These are phyloP conservation scores for Callionymus lyra DNA, from an alignment of 2,113 vertebrate genomes.

Conservation along the genomic window DNA sequence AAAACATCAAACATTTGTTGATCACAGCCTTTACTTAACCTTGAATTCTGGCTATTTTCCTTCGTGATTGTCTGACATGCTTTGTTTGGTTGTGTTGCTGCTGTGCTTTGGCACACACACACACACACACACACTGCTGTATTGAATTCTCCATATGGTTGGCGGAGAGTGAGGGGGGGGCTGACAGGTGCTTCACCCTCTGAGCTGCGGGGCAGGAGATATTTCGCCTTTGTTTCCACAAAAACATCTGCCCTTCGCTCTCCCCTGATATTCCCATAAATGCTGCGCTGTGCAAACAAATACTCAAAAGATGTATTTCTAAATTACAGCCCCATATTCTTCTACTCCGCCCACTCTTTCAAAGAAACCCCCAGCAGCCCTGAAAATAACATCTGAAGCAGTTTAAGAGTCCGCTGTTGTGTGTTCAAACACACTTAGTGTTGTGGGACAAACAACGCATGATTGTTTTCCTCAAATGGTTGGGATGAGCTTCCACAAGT, in stretches of 20 bases:
- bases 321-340: too few species aligned
- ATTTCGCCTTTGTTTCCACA: conserved; percentile 45
- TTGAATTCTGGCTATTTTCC: too few species aligned
- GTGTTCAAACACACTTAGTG: conserved; percentile 35
- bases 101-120: conserved; percentile 21
- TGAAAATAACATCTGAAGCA: conserved; percentile 5
- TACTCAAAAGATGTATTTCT: too few species aligned
- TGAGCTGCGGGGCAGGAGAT: conserved; percentile 42
- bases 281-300: not conserved
- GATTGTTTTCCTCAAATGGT: conserved; percentile 37
- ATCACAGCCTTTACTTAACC: too few species aligned
- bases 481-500: conserved; percentile 30
- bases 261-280: not conserved
- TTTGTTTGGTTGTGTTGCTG: too few species aligned
- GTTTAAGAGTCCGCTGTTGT: conserved; percentile 28
- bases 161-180: conserved; percentile 10
- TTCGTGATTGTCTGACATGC: too few species aligned
- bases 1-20: too few species aligned
- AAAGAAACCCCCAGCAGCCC: conserved; percentile 6
- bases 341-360: too few species aligned
- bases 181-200: conserved; percentile 61
- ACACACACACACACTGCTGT: conserved; percentile 17
- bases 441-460: conserved; percentile 54
- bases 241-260: conserved; percentile 48
- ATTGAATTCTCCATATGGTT: conserved; percentile 46